These are phyloP conservation scores for Chionodraco myersi DNA, from an alignment of 2,113 vertebrate genomes.

Conservation along the genomic window DNA sequence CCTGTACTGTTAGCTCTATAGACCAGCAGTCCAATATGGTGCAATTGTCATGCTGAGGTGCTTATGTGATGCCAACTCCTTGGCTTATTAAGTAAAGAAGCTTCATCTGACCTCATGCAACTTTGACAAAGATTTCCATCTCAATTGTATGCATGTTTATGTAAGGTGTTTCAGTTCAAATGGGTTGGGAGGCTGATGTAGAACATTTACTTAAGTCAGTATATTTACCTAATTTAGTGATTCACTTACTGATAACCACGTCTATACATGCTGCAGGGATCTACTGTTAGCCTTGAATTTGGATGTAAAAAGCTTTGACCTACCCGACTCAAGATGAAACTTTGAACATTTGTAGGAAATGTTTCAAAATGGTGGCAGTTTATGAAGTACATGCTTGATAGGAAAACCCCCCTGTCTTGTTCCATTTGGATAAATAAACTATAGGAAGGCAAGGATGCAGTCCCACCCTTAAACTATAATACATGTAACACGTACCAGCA, in stretches of 20 bases:
- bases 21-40: background rate
- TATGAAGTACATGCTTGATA: conserved; percentile 15
- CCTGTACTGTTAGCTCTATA: background rate
- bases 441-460: background rate
- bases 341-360: background rate
- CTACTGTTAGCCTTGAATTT: background rate
- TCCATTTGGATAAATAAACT: conserved; percentile 44
- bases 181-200: background rate
- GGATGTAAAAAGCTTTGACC: background rate
- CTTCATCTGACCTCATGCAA: conserved; percentile 28
- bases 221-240: background rate
- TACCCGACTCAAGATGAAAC: background rate
- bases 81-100: conserved; percentile 20
- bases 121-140: background rate
- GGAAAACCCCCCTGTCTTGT: conserved; percentile 18
- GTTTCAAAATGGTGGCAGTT: conserved; percentile 6
- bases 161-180: background rate
- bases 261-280: background rate
- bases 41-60: conserved; percentile 28
- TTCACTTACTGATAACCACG: background rate
- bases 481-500: conserved; percentile 1
- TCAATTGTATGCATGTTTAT: background rate
- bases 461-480: conserved; percentile 26
- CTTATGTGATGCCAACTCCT: conserved; percentile 25
- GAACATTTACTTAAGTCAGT: background rate